Conservation (phyloP, 2,113 vertebrate species). For the Brachypodius melanocephalos region DNA sequence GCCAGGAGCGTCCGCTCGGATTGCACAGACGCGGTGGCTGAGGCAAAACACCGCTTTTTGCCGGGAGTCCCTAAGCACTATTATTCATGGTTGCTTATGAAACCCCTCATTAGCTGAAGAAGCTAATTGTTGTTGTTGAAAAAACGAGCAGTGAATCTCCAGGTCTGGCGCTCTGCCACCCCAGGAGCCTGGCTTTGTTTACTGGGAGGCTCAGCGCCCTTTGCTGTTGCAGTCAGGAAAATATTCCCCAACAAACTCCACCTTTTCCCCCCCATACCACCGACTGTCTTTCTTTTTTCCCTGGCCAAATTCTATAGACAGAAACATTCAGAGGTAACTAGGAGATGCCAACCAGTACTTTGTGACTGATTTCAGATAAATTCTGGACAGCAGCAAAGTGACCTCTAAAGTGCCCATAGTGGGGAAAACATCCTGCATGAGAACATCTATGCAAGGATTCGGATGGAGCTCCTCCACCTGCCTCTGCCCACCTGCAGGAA, state of each 20-base stretch:
- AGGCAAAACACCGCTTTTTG: background rate
- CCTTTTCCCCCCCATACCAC: rapidly evolving
- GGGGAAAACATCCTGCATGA: background rate
- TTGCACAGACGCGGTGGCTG: rapidly evolving
- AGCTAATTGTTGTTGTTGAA: slow-evolving; percentile 30
- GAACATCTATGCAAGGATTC: rapidly evolving
- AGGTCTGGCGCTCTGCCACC: slow-evolving; percentile 23
- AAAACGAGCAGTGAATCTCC: background rate
- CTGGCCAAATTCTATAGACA: rapidly evolving
- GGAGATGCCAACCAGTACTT: background rate
- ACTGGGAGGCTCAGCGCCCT: rapidly evolving
- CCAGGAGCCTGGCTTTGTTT: background rate
- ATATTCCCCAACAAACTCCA: background rate
- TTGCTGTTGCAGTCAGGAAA: background rate
- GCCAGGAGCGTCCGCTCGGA: rapidly evolving
- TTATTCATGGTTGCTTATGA: slow-evolving; percentile 33
- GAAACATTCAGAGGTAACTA: too few species aligned
- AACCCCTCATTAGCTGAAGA: slow-evolving; percentile 42
- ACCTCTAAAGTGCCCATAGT: background rate
- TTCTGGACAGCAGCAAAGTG: background rate
- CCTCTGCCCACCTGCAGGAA: background rate
- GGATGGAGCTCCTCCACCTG: background rate
- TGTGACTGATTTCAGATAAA: background rate
- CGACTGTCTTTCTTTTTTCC: background rate
- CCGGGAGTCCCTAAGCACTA: background rate